A percentile compares a stretch with the other conserved stretches of the same genome.
phyloP scores from a whole-genome alignment of 2,113 vertebrate species.

The Phylloscopus trochilus region DNA sequence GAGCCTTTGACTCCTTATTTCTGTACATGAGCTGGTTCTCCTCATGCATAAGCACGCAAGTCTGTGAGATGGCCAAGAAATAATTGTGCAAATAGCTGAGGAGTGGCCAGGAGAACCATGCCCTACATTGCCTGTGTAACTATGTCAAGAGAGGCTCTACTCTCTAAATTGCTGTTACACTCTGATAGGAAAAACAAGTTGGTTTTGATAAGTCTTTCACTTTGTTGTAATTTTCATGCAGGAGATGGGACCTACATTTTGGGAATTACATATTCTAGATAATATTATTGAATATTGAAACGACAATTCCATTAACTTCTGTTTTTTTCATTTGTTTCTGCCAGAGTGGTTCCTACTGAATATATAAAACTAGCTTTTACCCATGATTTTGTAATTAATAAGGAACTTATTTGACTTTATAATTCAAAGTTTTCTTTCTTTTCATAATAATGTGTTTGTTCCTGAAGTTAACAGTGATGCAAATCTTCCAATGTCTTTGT shows the following conservation, averaged over 20 bases:
- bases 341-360: background rate
- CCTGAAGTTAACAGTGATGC: background rate
- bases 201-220: background rate
- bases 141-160: background rate
- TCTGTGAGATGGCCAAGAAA: background rate
- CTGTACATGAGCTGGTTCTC: rapidly evolving
- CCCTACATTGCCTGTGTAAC: background rate
- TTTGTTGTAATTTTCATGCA: background rate
- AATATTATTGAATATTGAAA: background rate
- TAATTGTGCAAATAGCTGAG: background rate
- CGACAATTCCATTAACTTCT: background rate
- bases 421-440: background rate
- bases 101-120: background rate
- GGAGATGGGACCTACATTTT: background rate
- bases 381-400: background rate
- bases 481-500: background rate
- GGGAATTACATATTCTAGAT: background rate
- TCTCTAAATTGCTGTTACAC: background rate
- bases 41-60: rapidly evolving
- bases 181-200: background rate
- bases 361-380: background rate
- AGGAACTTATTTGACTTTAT: background rate
- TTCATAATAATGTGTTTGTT: background rate
- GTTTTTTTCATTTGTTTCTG: background rate
- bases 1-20: background rate